Base-by-base conservation (phyloP, 2,888 invertebrate genomes). In the Cheilosia variabilis region DNA sequence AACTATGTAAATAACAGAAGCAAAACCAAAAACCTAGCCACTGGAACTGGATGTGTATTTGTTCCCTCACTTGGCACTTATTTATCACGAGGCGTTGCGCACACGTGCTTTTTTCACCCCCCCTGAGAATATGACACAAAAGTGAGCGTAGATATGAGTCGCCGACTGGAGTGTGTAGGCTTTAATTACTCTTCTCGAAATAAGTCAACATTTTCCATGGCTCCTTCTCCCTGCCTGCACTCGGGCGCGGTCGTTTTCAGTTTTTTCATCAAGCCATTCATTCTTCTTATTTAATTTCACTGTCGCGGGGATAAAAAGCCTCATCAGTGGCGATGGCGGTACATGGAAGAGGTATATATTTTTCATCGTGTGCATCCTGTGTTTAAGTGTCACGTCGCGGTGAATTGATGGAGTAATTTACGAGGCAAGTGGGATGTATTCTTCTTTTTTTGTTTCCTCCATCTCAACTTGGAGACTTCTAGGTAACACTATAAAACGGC, bases 381-480 rank as follows among this genome's bases (percentile, higher is more conserved):
- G 63, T 84, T 84, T 73, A 73, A 83, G 78, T 83, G 82, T 83
- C 82, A 78, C 82, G 72, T 83, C 78, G 50, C 72, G 47, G 58
- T 62, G 47, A 31, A 72, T 19, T 78, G 77, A 83, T 71, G 77
- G 82, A 82, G 72, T 82, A 82, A 82, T 83, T 83, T 83, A 83
- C 66, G 78, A 78, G 60, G 34, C 72, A 66, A 72, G 66, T 77
- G 72, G 72, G 72, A 22, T 82, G 41, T 60, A 43, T 3, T 37
- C 24, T 6, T 57, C 10, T 22, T 45, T 53, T n/a, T 47, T 19
- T 24, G 15, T 50, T 4, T 34, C 6, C 22, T n/a, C 15, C 50
- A 9, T 52, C 15, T 6, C 5, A 24, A 22, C 13, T 22, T 4
- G 9, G 19, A 22, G 19, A 19, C 24, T 19, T 9, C 22, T 27